Base-by-base conservation (phyloP, 1,140 invertebrate species). In the Scaptodrosophila lebanonensis region DNA sequence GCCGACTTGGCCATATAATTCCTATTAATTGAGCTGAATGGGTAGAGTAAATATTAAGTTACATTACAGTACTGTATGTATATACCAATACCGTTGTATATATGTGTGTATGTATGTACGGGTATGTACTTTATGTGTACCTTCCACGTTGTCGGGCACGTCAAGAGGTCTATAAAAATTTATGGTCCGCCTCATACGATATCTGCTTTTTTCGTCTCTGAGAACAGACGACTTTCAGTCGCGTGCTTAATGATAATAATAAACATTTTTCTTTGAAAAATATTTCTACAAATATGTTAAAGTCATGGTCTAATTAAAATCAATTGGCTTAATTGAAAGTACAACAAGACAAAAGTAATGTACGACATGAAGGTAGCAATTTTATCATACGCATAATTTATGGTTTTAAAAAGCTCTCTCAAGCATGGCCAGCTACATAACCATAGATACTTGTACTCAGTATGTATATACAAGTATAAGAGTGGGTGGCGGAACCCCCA, bases 261-360 rank as follows among this genome's bases (percentile, higher is more conserved):
- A 38, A 38, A 16, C 15, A 13, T 38, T 38, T 38, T 16, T 75
- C 82, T 69, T 69, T 69, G 18, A 54, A 61, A 70, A 79, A 82
- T 69, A 66, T 79, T 69, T 66, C 53, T 69, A 69, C 60, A 47
- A 49, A 52, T 59, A 36, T 65, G 50, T 54, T 53, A 60, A 76
- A 76, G 71, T 77, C 75, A 68, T 82, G 75, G 75, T 82, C 75
- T 82, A 82, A 82, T 82, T 82, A 82, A 82, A 82, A 75, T 82
- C 75, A 82, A 82, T 82, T 82, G 75, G 51, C 76, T 82, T 82
- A 82, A 82, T 82, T 82, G 75, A 75, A 82, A 82, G 75, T 64
- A 73, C 66, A 79, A 73, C 59, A 79, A 52, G 73, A 39, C 29
- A 45, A 43, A 40, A 57, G 29, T 22, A 20, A 25, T 39, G 20